A percentile compares a stretch with the other conserved stretches of the same genome.
phyloP scores from a whole-genome alignment of 2,797 vertebrate species.

The Schizopygopsis malacanthus region DNA sequence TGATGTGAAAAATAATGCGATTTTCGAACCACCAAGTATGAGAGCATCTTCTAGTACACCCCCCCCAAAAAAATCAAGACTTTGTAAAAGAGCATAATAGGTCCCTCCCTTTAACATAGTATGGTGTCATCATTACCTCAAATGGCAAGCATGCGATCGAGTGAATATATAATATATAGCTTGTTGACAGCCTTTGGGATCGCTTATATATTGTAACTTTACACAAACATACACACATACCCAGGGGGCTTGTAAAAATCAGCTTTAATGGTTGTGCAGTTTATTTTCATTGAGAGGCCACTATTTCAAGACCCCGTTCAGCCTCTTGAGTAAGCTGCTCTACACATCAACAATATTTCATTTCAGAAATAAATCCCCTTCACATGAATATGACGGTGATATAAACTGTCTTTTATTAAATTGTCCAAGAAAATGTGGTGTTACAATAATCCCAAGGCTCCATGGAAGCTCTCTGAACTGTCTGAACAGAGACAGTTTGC shows the following conservation, averaged over 20 bases:
- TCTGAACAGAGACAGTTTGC: slow-evolving; percentile 31
- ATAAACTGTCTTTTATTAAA: slow-evolving; percentile 54
- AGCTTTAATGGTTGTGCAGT: slow-evolving; percentile 17
- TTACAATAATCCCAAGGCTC: slow-evolving; percentile 43
- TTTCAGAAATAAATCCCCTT: slow-evolving; percentile 38
- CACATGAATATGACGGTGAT: slow-evolving; percentile 41
- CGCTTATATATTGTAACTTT: background rate
- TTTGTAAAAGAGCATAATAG: too few relatives aligned
- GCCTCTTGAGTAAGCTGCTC: slow-evolving; percentile 31
- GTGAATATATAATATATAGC: slow-evolving; percentile 1
- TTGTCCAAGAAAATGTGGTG: slow-evolving; percentile 25
- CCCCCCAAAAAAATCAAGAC: too few relatives aligned
- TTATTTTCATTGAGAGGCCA: slow-evolving; percentile 12
- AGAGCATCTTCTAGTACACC: too few relatives aligned
- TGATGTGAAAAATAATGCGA: too few relatives aligned
- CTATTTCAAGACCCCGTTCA: slow-evolving; percentile 15
- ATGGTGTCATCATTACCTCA: background rate
- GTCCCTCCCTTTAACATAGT: background rate
- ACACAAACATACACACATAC: background rate
- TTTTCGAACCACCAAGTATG: too few relatives aligned
- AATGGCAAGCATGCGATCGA: background rate
- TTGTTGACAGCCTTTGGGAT: slow-evolving; percentile 14
- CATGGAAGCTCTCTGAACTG: slow-evolving; percentile 34
- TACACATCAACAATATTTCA: slow-evolving; percentile 45
- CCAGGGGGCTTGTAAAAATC: slow-evolving; percentile 11